Conservation (phyloP, 1,140 invertebrate species). For the Penaeus japonicus region DNA sequence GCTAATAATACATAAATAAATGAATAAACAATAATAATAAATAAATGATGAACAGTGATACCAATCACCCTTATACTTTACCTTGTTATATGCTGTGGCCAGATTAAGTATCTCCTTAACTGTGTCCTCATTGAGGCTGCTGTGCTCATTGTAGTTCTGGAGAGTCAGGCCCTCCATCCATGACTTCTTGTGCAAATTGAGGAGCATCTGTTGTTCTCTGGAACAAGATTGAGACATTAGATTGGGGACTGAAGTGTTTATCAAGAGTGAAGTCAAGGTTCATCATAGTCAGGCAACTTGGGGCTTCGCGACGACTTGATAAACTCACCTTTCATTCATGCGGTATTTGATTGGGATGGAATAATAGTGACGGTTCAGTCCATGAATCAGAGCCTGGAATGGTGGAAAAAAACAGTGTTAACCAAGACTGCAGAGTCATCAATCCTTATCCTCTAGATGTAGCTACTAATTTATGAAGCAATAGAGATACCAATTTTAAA, state of each 20-base stretch:
- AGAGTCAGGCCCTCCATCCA: conserved; percentile 99
- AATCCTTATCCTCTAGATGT: too few relatives aligned
- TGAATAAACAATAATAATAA: neutral
- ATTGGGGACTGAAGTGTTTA: neutral
- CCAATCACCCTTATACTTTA: too few relatives aligned
- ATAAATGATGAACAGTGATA: conserved; percentile 3
- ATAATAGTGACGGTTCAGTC: conserved; percentile 98
- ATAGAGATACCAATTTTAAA: too few relatives aligned
- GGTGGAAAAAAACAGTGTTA: neutral
- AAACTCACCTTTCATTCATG: conserved; percentile 76
- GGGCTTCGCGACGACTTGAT: too few relatives aligned
- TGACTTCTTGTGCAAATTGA: conserved; percentile 98
- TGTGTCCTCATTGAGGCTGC: conserved; percentile 88
- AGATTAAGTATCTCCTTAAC: conserved; percentile 96
- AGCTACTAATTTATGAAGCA: too few relatives aligned
- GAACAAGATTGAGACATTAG: conserved; percentile 68
- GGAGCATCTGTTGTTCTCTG: conserved; percentile 98
- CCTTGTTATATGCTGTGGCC: conserved; percentile 98
- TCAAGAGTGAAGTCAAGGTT: too few relatives aligned
- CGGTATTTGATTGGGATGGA: conserved; percentile 99
- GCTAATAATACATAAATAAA: neutral
- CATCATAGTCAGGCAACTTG: too few relatives aligned
- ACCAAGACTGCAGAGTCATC: neutral
- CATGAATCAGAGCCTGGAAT: conserved; percentile 93
- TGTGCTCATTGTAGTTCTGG: conserved; percentile 94